Evolutionary conservation across 2,888 invertebrate genomes (phyloP).

Genomic region (Pachydiplax longipennis): DNA sequence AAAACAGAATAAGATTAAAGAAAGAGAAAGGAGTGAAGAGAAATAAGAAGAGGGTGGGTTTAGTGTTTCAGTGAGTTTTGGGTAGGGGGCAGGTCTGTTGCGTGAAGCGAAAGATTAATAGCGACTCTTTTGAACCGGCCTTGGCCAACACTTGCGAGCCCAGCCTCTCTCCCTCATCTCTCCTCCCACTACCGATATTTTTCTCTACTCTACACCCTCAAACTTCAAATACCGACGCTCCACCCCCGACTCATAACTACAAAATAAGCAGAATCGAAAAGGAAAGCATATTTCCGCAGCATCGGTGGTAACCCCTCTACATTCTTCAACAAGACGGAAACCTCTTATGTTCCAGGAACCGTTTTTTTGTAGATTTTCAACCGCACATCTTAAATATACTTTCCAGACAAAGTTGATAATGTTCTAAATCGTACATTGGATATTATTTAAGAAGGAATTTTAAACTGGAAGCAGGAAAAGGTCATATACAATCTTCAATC

Average conservation of each 20-base stretch:
- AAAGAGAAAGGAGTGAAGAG: background rate
- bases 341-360: background rate
- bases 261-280: background rate
- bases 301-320: background rate
- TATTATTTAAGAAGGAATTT: too few relatives aligned
- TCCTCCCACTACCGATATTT: background rate
- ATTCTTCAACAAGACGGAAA: background rate
- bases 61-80: background rate
- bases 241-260: background rate
- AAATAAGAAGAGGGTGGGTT: background rate
- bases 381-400: background rate
- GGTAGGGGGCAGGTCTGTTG: constrained; percentile 5
- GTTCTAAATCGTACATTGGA: too few relatives aligned
- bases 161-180: background rate
- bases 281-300: background rate
- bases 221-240: background rate
- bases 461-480: too few relatives aligned
- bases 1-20: background rate
- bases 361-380: background rate
- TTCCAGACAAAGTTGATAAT: too few relatives aligned
- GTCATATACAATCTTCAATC: too few relatives aligned
- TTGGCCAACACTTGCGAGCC: constrained; percentile 35
- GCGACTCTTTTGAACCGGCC: constrained; percentile 6
- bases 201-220: background rate
- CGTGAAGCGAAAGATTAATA: constrained; percentile 11